These are phyloP conservation scores for Trachelus stipa DNA, from an alignment of 2,888 invertebrate genomes.

Conservation along the genomic window DNA sequence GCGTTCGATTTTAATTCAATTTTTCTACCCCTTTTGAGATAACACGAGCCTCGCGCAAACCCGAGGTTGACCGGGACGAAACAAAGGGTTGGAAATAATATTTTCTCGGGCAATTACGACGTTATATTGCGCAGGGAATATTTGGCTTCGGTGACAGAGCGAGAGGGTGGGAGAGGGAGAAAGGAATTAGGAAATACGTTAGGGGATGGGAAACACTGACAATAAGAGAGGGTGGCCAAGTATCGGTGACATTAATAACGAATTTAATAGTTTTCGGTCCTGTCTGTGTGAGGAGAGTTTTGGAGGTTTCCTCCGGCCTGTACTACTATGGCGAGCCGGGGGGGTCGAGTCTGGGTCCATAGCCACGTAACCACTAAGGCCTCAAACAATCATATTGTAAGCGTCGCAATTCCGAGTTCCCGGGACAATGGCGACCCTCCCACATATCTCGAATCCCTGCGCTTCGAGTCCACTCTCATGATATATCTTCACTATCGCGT, in stretches of 20 bases:
- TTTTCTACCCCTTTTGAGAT: constrained; percentile 8
- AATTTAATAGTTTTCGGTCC: constrained; percentile 55
- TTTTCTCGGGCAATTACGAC: constrained; percentile 46
- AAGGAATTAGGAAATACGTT: background rate
- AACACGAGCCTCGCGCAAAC: background rate
- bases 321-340: constrained; percentile 21
- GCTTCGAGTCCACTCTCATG: constrained; percentile 30
- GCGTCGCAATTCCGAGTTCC: constrained; percentile 54
- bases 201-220: background rate
- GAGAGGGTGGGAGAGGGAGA: background rate
- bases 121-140: constrained; percentile 37
- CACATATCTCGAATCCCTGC: constrained; percentile 53
- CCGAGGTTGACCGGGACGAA: constrained; percentile 7
- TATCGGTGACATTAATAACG: constrained; percentile 51
- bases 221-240: constrained; percentile 18
- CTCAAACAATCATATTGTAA: constrained; percentile 64
- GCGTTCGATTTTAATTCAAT: constrained; percentile 11
- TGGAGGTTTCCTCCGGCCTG: background rate
- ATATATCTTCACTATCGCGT: constrained; percentile 51
- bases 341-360: background rate
- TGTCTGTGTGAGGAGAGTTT: background rate
- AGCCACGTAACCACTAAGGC: constrained; percentile 47
- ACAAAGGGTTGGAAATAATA: constrained; percentile 40
- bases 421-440: constrained; percentile 55
- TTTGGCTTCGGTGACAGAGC: background rate